A percentile compares a stretch with the other conserved stretches of the same genome.
Evolutionary conservation across 2,888 invertebrate species (phyloP).

Genomic region (Tineola bisselliella): DNA sequence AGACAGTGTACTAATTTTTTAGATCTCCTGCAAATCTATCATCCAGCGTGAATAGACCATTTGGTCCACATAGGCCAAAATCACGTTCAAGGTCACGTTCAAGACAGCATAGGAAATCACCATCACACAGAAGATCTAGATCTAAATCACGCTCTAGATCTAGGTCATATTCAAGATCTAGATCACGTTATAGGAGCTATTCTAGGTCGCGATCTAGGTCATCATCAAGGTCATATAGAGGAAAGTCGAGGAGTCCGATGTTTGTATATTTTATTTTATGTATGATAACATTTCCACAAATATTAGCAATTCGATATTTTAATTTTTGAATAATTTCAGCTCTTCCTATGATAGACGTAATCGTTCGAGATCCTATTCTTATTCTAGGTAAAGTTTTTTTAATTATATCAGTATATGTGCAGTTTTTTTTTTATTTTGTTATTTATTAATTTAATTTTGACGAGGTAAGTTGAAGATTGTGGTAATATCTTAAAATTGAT

Average conservation of each 20-base stretch:
- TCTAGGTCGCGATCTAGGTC: constrained; percentile 35
- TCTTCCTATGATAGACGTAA: constrained; percentile 42
- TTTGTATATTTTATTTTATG: constrained; percentile 33
- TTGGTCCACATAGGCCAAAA: background rate
- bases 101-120: background rate
- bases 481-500: background rate
- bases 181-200: constrained; percentile 33
- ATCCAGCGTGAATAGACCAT: background rate
- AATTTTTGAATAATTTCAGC: constrained; percentile 13
- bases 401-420: background rate
- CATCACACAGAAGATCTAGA: background rate
- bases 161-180: constrained; percentile 26
- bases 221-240: constrained; percentile 32
- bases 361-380: constrained; percentile 52
- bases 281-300: no score
- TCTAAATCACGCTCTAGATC: constrained; percentile 27
- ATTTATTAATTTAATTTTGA: background rate
- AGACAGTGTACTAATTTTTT: background rate
- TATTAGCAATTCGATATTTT: background rate
- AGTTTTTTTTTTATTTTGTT: background rate
- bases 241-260: constrained; percentile 39
- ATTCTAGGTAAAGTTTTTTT: constrained; percentile 48
- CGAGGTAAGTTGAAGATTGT: constrained; percentile 18
- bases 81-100: constrained; percentile 17
- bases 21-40: background rate